phyloP scores from a whole-genome alignment of 2,113 vertebrate genomes.

The Dicentrarchus labrax region DNA sequence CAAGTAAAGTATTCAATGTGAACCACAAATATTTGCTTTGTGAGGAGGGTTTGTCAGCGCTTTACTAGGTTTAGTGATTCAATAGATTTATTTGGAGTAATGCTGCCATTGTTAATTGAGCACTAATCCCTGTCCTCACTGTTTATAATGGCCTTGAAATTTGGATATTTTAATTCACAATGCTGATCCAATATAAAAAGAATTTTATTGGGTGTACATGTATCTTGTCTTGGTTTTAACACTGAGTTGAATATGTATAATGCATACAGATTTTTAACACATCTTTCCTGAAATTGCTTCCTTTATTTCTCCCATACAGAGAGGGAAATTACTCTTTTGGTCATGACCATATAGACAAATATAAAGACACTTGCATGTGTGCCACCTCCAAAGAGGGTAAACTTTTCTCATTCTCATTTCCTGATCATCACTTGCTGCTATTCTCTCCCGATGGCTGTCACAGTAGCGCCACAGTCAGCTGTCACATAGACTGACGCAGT shows the following conservation, averaged over 20 bases:
- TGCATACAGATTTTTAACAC: background rate
- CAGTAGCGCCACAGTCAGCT: no score
- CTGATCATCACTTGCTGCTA: background rate
- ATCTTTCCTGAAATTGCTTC: background rate
- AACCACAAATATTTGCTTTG: conserved; percentile 3
- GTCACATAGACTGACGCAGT: background rate
- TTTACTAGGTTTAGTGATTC: background rate
- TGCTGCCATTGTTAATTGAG: background rate
- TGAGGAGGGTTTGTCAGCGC: background rate
- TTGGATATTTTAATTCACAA: background rate
- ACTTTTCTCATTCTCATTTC: background rate
- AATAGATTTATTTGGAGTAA: background rate
- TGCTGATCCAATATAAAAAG: background rate
- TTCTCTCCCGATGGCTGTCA: background rate
- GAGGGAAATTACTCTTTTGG: no score
- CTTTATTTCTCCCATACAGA: no score
- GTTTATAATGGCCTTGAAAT: background rate
- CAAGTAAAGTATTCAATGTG: background rate
- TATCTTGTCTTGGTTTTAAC: background rate
- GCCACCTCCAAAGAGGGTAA: background rate
- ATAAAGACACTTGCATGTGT: background rate
- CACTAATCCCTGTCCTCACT: background rate
- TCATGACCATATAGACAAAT: background rate
- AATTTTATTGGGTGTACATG: background rate
- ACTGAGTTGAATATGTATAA: background rate